These are phyloP conservation scores for Paramormyrops hopkinsi DNA, from an alignment of 2,797 vertebrate genomes.

Conservation along the genomic window DNA sequence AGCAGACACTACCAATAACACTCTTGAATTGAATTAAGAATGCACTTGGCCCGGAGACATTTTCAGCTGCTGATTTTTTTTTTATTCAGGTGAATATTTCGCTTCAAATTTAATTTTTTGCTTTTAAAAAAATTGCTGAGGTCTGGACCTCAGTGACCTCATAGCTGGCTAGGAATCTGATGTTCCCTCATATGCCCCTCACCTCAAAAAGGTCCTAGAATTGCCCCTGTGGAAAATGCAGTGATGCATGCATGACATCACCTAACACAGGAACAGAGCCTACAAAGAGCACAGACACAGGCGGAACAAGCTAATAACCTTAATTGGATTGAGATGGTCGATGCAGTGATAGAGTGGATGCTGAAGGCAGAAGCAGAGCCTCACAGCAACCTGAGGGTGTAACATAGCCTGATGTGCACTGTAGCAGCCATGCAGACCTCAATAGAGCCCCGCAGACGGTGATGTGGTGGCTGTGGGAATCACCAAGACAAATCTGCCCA, in stretches of 20 bases:
- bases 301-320: conserved; percentile 27
- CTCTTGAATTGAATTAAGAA: neutral
- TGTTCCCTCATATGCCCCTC: neutral
- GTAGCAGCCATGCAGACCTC: neutral
- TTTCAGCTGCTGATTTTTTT: neutral
- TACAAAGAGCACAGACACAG: conserved; percentile 28
- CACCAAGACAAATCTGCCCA: neutral
- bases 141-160: neutral
- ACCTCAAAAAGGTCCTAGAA: neutral
- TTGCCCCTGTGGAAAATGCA: neutral
- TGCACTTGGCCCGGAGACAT: neutral
- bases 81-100: neutral
- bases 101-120: neutral
- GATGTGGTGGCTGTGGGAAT: neutral
- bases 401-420: neutral
- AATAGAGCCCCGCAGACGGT: neutral
- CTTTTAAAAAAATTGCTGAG: neutral
- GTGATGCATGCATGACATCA: neutral
- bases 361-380: neutral
- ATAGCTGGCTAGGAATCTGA: neutral
- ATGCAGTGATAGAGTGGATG: conserved; percentile 31
- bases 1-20: neutral
- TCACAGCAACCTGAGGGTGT: neutral
- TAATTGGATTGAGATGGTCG: conserved; percentile 42
- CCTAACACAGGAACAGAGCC: neutral